Evolutionary conservation across 1,140 invertebrate species (phyloP).

Genomic region (Papilio xuthus): DNA sequence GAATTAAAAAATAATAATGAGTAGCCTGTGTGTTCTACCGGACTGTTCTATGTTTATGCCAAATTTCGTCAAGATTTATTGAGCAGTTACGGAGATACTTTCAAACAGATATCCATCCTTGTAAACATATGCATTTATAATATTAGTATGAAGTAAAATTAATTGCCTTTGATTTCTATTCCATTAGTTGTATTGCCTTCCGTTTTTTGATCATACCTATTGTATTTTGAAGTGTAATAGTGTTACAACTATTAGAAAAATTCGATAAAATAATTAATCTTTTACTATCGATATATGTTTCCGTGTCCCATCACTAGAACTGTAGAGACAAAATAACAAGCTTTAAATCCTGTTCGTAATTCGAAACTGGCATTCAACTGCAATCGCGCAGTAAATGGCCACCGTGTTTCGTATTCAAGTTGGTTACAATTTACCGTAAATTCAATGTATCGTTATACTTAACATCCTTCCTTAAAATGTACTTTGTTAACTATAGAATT

Average conservation of each 20-base stretch:
- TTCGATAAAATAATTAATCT: background rate
- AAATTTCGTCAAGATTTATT: too few relatives aligned
- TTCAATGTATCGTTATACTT: slow-evolving; percentile 20
- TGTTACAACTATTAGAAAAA: background rate
- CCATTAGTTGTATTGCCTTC: background rate
- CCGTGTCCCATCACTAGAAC: slow-evolving; percentile 13
- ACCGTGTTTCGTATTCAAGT: slow-evolving; percentile 38
- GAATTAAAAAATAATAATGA: too few relatives aligned
- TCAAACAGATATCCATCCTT: too few relatives aligned
- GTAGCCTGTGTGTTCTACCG: too few relatives aligned
- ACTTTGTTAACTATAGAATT: background rate
- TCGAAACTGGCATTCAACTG: slow-evolving; percentile 51
- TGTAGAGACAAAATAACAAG: slow-evolving; percentile 10
- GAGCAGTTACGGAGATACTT: too few relatives aligned
- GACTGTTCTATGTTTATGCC: too few relatives aligned
- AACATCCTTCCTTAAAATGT: background rate
- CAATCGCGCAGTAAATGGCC: slow-evolving; percentile 43
- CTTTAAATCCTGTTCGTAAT: slow-evolving; percentile 43
- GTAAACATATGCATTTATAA: too few relatives aligned
- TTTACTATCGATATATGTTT: background rate
- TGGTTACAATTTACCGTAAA: slow-evolving; percentile 32
- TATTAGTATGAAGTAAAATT: too few relatives aligned
- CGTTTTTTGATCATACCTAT: background rate
- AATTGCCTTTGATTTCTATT: too few relatives aligned
- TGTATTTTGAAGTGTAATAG: background rate